phyloP scores from a whole-genome alignment of 2,888 invertebrate species.

The Nomada goodeniana region DNA sequence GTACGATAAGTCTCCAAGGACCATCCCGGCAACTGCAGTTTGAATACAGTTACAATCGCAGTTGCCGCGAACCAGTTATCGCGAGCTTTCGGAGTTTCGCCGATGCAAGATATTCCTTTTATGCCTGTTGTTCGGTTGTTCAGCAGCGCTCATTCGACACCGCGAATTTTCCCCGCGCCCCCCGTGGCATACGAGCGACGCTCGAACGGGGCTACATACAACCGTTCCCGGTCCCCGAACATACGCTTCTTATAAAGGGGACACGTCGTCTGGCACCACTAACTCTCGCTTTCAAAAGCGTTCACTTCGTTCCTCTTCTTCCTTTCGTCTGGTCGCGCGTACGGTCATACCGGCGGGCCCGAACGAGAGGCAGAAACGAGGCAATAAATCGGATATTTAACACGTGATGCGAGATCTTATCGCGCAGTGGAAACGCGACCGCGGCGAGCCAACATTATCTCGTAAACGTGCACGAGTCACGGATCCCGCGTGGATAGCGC shows the following conservation, averaged over 20 bases:
- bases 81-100: slow-evolving; percentile 54
- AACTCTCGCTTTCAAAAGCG: neutral
- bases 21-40: slow-evolving; percentile 67
- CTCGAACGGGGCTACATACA: neutral
- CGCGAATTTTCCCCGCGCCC: slow-evolving; percentile 33
- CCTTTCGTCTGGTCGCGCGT: neutral
- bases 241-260: neutral
- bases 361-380: slow-evolving; percentile 43
- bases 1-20: slow-evolving; percentile 70
- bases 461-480: slow-evolving; percentile 62
- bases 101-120: slow-evolving; percentile 63
- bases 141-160: slow-evolving; percentile 27
- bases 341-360: neutral
- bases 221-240: neutral
- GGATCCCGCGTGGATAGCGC: slow-evolving; percentile 55
- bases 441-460: slow-evolving; percentile 52
- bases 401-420: slow-evolving; percentile 60
- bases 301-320: neutral
- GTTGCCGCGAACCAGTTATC: slow-evolving; percentile 67
- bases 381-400: slow-evolving; percentile 64
- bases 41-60: slow-evolving; percentile 69
- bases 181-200: neutral
- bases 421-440: slow-evolving; percentile 56
- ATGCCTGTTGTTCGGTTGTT: slow-evolving; percentile 42
- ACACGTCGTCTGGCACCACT: neutral